These are phyloP conservation scores for Rutilus rutilus DNA, from an alignment of 2,113 vertebrate genomes.

Conservation along the genomic window DNA sequence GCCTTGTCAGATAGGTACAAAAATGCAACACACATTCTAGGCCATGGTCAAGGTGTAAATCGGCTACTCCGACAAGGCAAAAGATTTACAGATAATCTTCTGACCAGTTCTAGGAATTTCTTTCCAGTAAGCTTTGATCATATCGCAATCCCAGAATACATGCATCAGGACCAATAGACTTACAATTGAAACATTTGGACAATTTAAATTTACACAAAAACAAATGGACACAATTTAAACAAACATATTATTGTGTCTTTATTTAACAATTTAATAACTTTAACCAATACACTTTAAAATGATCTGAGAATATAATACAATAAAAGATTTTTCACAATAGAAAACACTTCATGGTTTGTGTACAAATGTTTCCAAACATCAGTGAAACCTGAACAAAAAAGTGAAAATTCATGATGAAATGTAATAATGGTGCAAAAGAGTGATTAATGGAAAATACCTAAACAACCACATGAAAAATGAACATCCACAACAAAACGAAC, in stretches of 20 bases:
- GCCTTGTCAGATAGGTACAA: too few species aligned
- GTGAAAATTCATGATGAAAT: neutral
- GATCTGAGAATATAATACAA: conserved; percentile 7
- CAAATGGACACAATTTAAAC: neutral
- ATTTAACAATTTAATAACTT: neutral
- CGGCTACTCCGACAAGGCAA: too few species aligned
- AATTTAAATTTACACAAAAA: too few species aligned
- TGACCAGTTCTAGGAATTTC: too few species aligned
- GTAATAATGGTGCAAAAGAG: neutral
- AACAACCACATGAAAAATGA: neutral
- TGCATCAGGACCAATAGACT: too few species aligned
- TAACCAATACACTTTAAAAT: neutral
- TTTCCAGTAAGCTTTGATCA: too few species aligned
- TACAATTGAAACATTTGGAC: neutral
- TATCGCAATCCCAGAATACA: too few species aligned
- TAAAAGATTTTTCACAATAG: neutral
- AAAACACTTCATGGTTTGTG: conserved; percentile 2
- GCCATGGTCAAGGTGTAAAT: too few species aligned
- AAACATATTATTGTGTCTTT: neutral
- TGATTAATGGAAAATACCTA: neutral
- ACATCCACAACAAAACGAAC: neutral
- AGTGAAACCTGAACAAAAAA: neutral
- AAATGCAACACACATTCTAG: too few species aligned
- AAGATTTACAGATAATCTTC: too few species aligned
- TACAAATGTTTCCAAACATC: conserved; percentile 2